Conservation (phyloP, 2,113 vertebrate genomes). For the Oreotrochilus melanogaster region DNA sequence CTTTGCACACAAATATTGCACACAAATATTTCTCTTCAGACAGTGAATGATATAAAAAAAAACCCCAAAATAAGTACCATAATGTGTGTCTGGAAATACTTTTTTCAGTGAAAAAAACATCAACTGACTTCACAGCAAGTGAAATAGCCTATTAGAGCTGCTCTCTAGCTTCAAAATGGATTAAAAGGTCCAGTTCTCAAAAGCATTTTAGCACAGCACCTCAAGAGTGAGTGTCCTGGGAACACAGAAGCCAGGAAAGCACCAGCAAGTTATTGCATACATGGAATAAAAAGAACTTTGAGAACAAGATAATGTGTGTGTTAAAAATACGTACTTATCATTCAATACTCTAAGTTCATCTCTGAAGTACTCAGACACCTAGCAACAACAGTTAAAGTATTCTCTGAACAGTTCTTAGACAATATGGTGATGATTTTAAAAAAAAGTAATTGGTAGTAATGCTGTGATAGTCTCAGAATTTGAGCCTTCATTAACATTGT, state of each 20-base stretch:
- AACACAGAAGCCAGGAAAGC: background rate
- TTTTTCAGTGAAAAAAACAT: background rate
- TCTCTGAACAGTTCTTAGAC: background rate
- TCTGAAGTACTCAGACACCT: background rate
- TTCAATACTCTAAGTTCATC: background rate
- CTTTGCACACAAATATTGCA: background rate
- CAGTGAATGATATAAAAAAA: background rate
- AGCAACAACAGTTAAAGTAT: background rate
- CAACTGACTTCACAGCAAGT: background rate
- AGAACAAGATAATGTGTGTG: background rate
- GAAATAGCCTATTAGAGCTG: background rate
- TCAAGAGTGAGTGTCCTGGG: background rate
- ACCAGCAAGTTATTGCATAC: background rate
- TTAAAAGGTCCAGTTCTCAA: background rate
- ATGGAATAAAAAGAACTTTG: background rate
- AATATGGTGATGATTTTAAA: background rate
- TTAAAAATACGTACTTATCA: background rate
- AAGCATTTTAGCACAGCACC: background rate
- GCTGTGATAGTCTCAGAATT: background rate
- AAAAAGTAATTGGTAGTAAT: background rate
- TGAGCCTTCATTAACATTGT: background rate
- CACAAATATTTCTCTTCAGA: background rate
- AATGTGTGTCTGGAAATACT: background rate
- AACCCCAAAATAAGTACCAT: background rate
- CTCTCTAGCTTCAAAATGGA: background rate